These are phyloP conservation scores for Gambusia yucatana DNA, from an alignment of 2,797 vertebrate genomes.

Conservation along the genomic window DNA sequence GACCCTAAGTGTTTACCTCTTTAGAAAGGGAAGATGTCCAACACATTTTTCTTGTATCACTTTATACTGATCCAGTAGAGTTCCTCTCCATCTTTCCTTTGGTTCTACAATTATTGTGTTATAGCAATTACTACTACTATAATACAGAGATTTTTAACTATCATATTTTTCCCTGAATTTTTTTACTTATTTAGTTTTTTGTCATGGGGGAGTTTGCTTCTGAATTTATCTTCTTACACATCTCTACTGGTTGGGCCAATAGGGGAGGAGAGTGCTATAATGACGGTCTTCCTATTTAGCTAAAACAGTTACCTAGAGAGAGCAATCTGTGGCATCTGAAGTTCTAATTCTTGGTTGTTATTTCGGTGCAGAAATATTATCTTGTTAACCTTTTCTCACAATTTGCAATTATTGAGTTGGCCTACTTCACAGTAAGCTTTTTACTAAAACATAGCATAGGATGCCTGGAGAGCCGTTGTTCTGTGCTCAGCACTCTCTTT, in stretches of 20 bases:
- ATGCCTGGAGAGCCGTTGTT: not conserved
- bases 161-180: not conserved
- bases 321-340: not conserved
- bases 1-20: too few species aligned
- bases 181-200: not conserved
- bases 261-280: not conserved
- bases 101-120: not conserved
- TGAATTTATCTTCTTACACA: not conserved
- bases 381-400: not conserved
- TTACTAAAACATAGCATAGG: not conserved
- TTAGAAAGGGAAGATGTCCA: too few species aligned
- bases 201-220: not conserved
- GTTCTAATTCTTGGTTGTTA: not conserved
- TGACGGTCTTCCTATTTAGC: not conserved
- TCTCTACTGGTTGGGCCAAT: not conserved
- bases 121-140: not conserved
- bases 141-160: not conserved
- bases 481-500: conserved; percentile 17
- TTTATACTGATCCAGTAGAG: too few species aligned
- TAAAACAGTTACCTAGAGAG: not conserved
- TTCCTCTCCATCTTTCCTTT: not conserved
- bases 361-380: not conserved
- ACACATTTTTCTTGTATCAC: too few species aligned
- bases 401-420: not conserved
- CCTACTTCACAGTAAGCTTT: not conserved